Evolutionary conservation across 92 coral and sea anemone species (phyloP).

Genomic region (Pocillopora meandrina): DNA sequence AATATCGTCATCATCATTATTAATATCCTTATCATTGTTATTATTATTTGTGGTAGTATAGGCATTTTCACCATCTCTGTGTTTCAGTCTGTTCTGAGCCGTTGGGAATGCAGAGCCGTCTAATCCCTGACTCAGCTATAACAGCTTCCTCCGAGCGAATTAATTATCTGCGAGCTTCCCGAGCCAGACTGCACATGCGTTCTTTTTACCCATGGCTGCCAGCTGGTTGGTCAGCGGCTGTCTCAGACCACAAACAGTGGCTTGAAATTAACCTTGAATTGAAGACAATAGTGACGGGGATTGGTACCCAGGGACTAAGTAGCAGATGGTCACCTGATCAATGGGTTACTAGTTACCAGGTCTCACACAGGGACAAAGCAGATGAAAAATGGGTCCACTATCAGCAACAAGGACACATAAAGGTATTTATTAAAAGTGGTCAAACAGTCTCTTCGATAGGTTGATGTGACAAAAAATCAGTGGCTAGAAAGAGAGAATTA

Average conservation of each 20-base stretch:
- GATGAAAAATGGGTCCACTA: background rate
- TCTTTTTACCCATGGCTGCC: conserved; percentile 40
- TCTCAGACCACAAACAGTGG: conserved; percentile 35
- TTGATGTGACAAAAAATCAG: no score
- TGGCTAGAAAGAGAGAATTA: no score
- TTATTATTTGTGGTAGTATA: no score
- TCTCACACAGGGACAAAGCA: conserved; percentile 9
- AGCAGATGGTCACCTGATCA: conserved; percentile 41
- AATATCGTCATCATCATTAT: background rate
- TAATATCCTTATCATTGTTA: background rate
- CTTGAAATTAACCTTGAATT: conserved; percentile 7
- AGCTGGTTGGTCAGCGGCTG: conserved; percentile 46
- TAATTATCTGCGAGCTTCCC: conserved; percentile 32
- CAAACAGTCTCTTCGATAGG: no score
- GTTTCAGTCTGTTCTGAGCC: conserved; percentile 19
- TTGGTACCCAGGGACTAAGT: conserved; percentile 39
- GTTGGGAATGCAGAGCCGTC: conserved; percentile 55
- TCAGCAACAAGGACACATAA: background rate
- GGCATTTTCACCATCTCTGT: background rate
- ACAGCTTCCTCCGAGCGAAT: conserved; percentile 40
- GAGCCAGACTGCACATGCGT: conserved; percentile 42
- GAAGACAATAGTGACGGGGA: conserved; percentile 19
- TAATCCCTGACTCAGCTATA: conserved; percentile 53
- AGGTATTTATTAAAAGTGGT: conserved; percentile 6
- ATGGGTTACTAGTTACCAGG: conserved; percentile 41